Base-by-base conservation (phyloP, 1,140 invertebrate species). In the Battus philenor region DNA sequence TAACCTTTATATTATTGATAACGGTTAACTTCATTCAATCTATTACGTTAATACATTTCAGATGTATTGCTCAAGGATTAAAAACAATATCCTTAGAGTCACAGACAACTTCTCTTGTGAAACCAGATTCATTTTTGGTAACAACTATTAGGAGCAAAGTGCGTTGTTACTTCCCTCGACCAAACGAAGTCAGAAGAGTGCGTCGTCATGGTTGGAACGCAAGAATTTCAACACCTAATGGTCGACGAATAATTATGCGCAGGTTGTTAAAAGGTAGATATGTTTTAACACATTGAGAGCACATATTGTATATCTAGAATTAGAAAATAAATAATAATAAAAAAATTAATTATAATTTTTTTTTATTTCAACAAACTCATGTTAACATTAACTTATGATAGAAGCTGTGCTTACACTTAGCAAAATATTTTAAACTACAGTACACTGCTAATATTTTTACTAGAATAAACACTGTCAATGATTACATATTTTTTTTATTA, bases 201-300 rank as follows among this genome's bases (percentile, higher is more conserved):
- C 89, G 89, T 36, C 87, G 87, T 1, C 91, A 93, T 54, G 93
- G 93, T 1, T 94, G 89, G 89, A 63, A 87, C 9, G 79, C 84
- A 0, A 88, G 92, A 58, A 91, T 95, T 85, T 88, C 90, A 0
- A 94, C 93, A 1, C 80, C 82, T 0, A 78, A 60, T 44, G 93
- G 93, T 11, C 86, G 93, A 20, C 88, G 79, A 77, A 76, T 93
- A 29, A 67, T 95, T 4, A 93, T 93, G 92, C 89, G 91, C 61
- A 88, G 93, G 61, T 89, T 94, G 54, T 75, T 95, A 2, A 94
- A 92, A 80, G 92, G 93, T 16, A 86, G 89, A 81, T 89, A 89
- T 80, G 88, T 91, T 4, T 67, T 94, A 4, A 87, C 89, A 13
- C 93, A 95, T 80, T 95, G 86, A n/a, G 29, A 11, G 18, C 6